Evolutionary conservation across 2,888 invertebrate genomes (phyloP).

Genomic region (Platynereis dumerilii): DNA sequence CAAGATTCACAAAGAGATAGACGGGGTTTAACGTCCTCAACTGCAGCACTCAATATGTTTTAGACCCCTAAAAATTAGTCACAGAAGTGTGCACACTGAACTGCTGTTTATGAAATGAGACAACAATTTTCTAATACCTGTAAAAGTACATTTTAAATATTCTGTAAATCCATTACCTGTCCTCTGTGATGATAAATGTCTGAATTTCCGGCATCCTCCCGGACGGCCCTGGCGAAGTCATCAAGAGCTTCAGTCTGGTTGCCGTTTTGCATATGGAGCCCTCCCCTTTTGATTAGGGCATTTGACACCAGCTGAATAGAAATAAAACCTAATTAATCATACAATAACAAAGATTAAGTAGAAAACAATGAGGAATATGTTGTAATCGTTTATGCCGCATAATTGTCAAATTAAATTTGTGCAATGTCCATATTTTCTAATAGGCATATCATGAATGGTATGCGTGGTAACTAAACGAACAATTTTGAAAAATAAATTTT

Average conservation of each 20-base stretch:
- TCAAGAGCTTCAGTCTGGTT: slow-evolving; percentile 70
- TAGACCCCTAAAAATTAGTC: no score
- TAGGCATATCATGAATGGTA: no score
- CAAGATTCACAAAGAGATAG: no score
- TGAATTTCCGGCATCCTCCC: slow-evolving; percentile 79
- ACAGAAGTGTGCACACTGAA: no score
- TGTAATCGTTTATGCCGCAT: neutral
- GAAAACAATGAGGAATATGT: neutral
- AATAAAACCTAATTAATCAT: neutral
- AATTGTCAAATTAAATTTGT: neutral
- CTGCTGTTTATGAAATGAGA: no score
- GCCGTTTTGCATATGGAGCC: slow-evolving; percentile 80
- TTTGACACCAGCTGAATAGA: slow-evolving; percentile 70
- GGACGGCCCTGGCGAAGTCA: slow-evolving; percentile 80
- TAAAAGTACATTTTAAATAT: no score
- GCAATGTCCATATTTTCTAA: neutral
- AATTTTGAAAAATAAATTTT: no score
- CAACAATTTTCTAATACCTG: no score
- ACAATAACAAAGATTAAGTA: neutral
- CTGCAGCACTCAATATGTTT: no score
- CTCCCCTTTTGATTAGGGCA: slow-evolving; percentile 87
- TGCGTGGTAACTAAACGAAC: no score
- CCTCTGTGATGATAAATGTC: slow-evolving; percentile 94
- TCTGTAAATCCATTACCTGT: slow-evolving; percentile 66
- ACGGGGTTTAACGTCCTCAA: no score